Base-by-base conservation (phyloP, 2,888 invertebrate genomes). In the Xylota segnis region DNA sequence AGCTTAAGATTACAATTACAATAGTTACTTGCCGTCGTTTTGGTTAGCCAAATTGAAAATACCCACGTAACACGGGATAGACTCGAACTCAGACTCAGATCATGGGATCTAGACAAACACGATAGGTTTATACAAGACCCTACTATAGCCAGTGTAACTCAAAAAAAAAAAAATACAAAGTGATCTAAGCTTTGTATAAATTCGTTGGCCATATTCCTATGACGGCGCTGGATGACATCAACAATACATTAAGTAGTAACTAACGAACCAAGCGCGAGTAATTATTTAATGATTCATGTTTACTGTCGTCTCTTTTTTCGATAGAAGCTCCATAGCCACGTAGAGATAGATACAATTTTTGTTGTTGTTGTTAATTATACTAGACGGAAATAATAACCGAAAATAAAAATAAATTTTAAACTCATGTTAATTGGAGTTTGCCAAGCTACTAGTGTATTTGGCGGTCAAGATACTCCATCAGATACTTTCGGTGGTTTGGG, bases 151-250 rank as follows among this genome's bases (percentile, higher is more conserved):
- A 23, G 23, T 23, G 37, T 58, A 50, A 43, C 43, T 34, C 12
- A 37, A 37, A 52, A 58, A 34, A 27, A 9, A 72, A 18, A 58
- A 34, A 4, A 50, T n/a, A 16, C 14, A 29, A 32, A 63, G 71
- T 76, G 58, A 83, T 82, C 63, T 65, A 71, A 71, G 66, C 71
- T 34, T 12, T 52, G 32, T 52, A 54, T 32, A 23, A 59, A 29
- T 68, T 52, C 52, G 66, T 45, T 50, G 34, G 54, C 14, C 18
- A 40, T 23, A 45, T 58, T 47, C 23, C 4, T 32, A 59, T 52
- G 74, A 74, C 59, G 34, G 0, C 10, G 43, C n/a, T 66, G 58
- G 72, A 83, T 83, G 83, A 83, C 83, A 83, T 83, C 83, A 83
- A 72, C 76, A 9, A 32, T 2, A 75, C 47, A 66, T 37, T 56